Evolutionary conservation across 1,140 invertebrate species (phyloP).

Genomic region (Drosophila santomea): DNA sequence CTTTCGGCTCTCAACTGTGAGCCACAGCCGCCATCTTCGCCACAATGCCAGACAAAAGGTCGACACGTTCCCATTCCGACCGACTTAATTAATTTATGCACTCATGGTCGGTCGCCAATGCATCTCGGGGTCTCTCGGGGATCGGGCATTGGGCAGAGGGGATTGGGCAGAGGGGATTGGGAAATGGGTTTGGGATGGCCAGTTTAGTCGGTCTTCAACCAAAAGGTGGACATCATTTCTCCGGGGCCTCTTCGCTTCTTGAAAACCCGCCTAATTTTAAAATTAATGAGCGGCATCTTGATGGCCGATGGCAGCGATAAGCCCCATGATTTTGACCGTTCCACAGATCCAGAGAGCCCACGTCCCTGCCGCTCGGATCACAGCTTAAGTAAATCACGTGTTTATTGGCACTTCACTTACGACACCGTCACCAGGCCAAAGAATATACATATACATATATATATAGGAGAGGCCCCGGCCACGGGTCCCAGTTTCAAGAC

Average conservation of each 20-base stretch:
- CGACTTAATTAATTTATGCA: constrained; percentile 85
- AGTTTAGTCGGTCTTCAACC: constrained; percentile 60
- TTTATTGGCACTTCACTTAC: constrained; percentile 82
- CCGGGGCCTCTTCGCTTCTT: constrained; percentile 58
- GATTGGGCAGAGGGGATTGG: not conserved
- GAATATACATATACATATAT: constrained; percentile 39
- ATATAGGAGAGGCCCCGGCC: constrained; percentile 33
- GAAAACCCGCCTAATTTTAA: constrained; percentile 84
- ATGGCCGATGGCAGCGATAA: constrained; percentile 83
- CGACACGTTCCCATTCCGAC: constrained; percentile 82
- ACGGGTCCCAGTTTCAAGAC: not conserved
- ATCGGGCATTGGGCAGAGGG: not conserved
- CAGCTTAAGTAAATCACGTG: constrained; percentile 76
- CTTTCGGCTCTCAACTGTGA: not conserved
- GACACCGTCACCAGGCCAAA: constrained; percentile 66
- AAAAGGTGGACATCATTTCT: constrained; percentile 71
- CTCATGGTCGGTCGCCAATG: constrained; percentile 70
- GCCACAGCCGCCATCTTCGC: constrained; percentile 67
- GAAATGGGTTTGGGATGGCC: constrained; percentile 12
- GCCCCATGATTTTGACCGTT: constrained; percentile 77
- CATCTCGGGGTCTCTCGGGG: constrained; percentile 49
- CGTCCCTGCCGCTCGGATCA: constrained; percentile 46
- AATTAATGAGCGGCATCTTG: constrained; percentile 85
- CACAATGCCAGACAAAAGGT: constrained; percentile 83
- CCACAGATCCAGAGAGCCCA: constrained; percentile 31